phyloP scores from a whole-genome alignment of 2,888 invertebrate species.

The Pemphredon lugubris region DNA sequence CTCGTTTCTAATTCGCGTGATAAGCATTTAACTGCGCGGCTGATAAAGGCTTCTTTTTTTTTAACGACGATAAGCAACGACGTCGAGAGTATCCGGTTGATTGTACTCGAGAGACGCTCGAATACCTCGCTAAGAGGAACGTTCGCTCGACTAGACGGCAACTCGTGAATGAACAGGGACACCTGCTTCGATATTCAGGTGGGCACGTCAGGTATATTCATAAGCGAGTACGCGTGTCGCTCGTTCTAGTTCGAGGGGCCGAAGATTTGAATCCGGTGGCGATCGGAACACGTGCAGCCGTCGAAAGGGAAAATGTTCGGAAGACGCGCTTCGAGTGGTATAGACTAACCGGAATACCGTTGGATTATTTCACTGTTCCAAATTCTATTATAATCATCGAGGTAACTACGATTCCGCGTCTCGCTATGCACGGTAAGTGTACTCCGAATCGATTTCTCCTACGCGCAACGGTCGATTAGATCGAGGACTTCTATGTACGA shows the following conservation, averaged over 20 bases:
- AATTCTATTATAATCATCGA: too few relatives aligned
- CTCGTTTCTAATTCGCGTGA: too few relatives aligned
- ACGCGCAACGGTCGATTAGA: too few relatives aligned
- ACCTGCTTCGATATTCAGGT: constrained; percentile 60
- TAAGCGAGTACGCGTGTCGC: constrained; percentile 59
- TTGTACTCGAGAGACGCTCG: constrained; percentile 30
- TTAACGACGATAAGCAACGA: neutral
- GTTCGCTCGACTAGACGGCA: constrained; percentile 43
- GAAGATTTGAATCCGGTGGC: constrained; percentile 18
- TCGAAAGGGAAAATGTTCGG: constrained; percentile 41
- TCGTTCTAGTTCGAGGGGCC: constrained; percentile 33
- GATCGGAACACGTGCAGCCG: constrained; percentile 30
- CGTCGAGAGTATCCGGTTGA: constrained; percentile 17
- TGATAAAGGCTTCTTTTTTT: too few relatives aligned
- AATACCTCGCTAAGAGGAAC: constrained; percentile 44
- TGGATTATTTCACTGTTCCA: too few relatives aligned
- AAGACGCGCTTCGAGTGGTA: neutral
- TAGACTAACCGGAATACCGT: too few relatives aligned
- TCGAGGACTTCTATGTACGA: too few relatives aligned
- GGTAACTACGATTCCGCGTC: too few relatives aligned
- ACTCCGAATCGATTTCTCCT: too few relatives aligned
- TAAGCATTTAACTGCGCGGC: too few relatives aligned
- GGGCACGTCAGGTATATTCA: constrained; percentile 51
- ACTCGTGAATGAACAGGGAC: constrained; percentile 60
- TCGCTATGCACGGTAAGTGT: too few relatives aligned